These are phyloP conservation scores for Tupiocoris notatus DNA, from an alignment of 2,888 invertebrate species.

Conservation along the genomic window DNA sequence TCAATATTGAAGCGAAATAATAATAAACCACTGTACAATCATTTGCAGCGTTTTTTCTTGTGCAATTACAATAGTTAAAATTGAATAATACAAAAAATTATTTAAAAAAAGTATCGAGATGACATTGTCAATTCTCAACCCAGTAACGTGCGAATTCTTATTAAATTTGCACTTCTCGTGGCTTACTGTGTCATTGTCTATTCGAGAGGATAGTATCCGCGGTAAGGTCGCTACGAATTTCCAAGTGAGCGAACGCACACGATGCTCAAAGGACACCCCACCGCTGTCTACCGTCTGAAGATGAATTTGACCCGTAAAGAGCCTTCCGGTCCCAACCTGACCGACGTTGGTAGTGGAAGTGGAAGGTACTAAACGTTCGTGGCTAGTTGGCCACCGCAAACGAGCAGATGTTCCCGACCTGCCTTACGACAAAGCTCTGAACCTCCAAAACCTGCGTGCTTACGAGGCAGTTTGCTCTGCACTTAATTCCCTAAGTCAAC, in stretches of 20 bases:
- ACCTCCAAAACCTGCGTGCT: not conserved
- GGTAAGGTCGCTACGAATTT: not conserved
- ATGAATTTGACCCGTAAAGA: not conserved
- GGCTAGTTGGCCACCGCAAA: not conserved
- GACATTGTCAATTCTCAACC: too few relatives aligned
- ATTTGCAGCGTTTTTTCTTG: too few relatives aligned
- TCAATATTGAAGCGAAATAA: too few relatives aligned
- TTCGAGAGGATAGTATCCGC: not conserved
- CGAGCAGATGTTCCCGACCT: not conserved
- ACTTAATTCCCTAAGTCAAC: not conserved
- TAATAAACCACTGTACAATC: too few relatives aligned
- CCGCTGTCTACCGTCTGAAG: not conserved
- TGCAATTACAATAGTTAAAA: too few relatives aligned
- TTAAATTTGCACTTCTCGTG: too few relatives aligned
- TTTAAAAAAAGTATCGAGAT: too few relatives aligned
- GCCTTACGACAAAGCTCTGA: not conserved
- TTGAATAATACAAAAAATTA: too few relatives aligned
- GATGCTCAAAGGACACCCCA: not conserved
- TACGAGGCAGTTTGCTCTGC: not conserved
- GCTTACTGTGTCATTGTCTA: not conserved
- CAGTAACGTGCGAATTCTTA: too few relatives aligned
- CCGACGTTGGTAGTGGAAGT: too few relatives aligned
- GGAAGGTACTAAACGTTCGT: not conserved
- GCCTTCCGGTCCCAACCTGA: not conserved
- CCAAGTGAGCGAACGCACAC: not conserved